These are phyloP conservation scores for Lordiphosa clarofinis DNA, from an alignment of 1,140 invertebrate species.

Conservation along the genomic window DNA sequence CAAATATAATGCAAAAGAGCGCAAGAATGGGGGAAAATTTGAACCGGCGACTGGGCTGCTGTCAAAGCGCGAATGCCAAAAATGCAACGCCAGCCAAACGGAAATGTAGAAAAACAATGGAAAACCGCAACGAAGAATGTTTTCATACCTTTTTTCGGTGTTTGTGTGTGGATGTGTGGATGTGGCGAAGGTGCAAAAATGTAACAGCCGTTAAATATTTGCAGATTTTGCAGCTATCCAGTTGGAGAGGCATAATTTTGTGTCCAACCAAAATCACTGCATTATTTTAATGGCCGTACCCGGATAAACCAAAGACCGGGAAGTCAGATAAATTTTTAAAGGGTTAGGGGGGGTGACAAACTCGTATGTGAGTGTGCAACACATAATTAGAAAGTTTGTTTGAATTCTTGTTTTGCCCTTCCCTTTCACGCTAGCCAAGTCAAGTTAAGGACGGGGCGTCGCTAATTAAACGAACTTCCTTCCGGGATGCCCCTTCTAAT, in stretches of 20 bases:
- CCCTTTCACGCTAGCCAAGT: no score
- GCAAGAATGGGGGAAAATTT: background rate
- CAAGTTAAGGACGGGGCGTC: background rate
- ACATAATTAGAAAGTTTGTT: conserved; percentile 66
- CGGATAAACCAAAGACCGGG: background rate
- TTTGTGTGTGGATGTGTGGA: conserved; percentile 6
- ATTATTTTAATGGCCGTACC: conserved; percentile 65
- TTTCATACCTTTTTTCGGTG: conserved; percentile 61
- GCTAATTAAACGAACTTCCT: conserved; percentile 52
- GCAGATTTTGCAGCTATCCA: conserved; percentile 40
- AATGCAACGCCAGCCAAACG: conserved; percentile 65
- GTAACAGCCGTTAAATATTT: conserved; percentile 76
- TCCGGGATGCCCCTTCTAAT: conserved; percentile 45
- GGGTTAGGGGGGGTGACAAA: no score
- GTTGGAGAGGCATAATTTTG: conserved; percentile 50
- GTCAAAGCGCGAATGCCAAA: conserved; percentile 76
- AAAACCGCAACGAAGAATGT: conserved; percentile 72
- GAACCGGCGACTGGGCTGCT: conserved; percentile 10
- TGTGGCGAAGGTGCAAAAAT: conserved; percentile 65
- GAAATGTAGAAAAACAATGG: conserved; percentile 67
- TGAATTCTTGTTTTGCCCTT: background rate
- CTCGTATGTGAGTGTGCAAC: conserved; percentile 2
- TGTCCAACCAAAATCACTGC: conserved; percentile 64
- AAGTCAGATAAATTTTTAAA: no score
- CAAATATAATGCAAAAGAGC: conserved; percentile 31